Evolutionary conservation across 1,140 invertebrate genomes (phyloP).

Genomic region (Propsilocerus akamusi): DNA sequence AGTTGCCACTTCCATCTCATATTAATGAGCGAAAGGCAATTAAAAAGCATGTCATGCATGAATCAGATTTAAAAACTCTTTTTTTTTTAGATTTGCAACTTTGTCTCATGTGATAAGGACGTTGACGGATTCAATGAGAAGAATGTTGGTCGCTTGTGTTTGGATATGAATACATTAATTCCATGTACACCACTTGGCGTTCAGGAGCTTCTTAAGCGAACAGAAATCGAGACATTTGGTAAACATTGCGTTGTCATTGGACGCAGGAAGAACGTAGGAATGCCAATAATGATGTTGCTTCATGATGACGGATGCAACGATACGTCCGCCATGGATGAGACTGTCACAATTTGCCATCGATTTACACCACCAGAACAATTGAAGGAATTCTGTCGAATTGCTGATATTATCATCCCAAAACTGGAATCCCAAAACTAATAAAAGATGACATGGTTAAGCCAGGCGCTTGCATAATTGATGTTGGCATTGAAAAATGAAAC

Average conservation of each 20-base stretch:
- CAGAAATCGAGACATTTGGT: conserved; percentile 52
- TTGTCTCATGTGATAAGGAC: conserved; percentile 64
- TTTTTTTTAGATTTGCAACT: conserved; percentile 67
- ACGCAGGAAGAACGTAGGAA: conserved; percentile 74
- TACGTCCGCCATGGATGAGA: conserved; percentile 52
- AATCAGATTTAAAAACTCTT: too few species aligned
- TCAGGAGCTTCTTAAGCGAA: conserved; percentile 50
- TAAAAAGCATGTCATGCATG: too few species aligned
- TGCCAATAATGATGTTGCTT: conserved; percentile 65
- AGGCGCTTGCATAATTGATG: conserved; percentile 74
- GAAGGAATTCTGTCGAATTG: conserved; percentile 40
- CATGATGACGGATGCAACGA: conserved; percentile 52
- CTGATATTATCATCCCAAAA: conserved; percentile 70
- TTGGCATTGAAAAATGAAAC: conserved; percentile 59
- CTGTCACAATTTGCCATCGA: conserved; percentile 73
- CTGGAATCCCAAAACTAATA: conserved; percentile 61
- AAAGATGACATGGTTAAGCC: conserved; percentile 73
- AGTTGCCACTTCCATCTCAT: conserved; percentile 59
- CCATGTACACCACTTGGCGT: conserved; percentile 77
- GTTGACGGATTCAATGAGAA: conserved; percentile 75
- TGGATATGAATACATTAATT: conserved; percentile 55
- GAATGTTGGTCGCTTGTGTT: conserved; percentile 58
- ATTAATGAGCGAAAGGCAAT: conserved; percentile 55
- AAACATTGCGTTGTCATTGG: conserved; percentile 78
- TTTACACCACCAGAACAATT: conserved; percentile 64